Percentiles rank a stretch among this genome's conserved stretches.
phyloP scores from a whole-genome alignment of 2,113 vertebrate genomes.

The Sinocyclocheilus grahami region DNA sequence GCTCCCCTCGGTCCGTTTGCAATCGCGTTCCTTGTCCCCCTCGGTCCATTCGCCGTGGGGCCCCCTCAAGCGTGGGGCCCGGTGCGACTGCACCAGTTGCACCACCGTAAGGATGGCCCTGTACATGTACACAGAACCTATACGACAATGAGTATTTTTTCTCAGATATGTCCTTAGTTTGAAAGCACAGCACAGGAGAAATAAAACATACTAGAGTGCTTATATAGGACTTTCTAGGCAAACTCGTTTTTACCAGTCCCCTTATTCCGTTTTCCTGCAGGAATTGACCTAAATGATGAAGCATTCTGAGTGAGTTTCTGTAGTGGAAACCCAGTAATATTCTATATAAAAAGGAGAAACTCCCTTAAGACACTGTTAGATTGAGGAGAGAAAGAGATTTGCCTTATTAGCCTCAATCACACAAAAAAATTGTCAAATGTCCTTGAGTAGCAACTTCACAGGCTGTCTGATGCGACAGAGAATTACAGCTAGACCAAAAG shows the following conservation, averaged over 20 bases:
- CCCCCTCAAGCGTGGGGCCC: too few species aligned
- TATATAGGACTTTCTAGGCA: neutral
- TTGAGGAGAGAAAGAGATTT: neutral
- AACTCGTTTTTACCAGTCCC: neutral
- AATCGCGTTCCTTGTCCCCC: too few species aligned
- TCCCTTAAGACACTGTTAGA: neutral
- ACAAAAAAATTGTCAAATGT: slow-evolving; percentile 17
- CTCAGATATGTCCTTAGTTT: neutral
- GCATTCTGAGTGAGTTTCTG: slow-evolving; percentile 6
- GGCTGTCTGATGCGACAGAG: slow-evolving; percentile 8
- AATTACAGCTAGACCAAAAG: slow-evolving; percentile 1
- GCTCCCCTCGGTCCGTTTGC: too few species aligned
- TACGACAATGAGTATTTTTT: neutral
- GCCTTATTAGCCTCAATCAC: slow-evolving; percentile 29
- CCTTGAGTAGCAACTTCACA: slow-evolving; percentile 35
- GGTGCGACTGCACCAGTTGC: too few species aligned
- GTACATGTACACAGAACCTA: neutral
- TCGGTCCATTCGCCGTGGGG: too few species aligned
- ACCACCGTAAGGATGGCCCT: too few species aligned
- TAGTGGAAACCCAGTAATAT: slow-evolving; percentile 15
- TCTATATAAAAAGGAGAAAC: slow-evolving; percentile 20
- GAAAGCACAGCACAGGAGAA: neutral
- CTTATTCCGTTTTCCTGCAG: neutral
- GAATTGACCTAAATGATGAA: slow-evolving; percentile 35
- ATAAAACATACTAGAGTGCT: neutral